Evolutionary conservation across 2,113 vertebrate species (phyloP), one percentile per base, ranked within the genome.

Genomic region (Calcarius ornatus): DNA sequence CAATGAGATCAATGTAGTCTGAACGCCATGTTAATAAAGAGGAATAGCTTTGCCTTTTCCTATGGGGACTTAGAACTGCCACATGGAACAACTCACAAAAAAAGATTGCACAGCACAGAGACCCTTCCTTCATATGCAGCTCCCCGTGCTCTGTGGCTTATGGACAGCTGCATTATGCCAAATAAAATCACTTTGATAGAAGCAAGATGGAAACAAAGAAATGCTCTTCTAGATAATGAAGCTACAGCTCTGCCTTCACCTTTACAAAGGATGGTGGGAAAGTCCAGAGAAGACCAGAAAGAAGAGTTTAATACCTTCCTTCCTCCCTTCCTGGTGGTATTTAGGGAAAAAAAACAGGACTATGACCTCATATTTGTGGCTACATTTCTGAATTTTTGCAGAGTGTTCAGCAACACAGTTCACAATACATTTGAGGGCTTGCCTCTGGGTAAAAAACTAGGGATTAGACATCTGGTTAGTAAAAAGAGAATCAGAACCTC

Each of bases 1-100:
- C 80, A 93, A 66, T 56, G 48, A 78, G 72, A 93, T 83, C 79
- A 86, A 86, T 25, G 28, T 28, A 80, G 78, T 80, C 70, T 80
- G 68, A 88, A 77, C 0, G 72, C 89, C 93, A 94, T 86, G 56
- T 83, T 90, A 92, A 94, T 93, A 88, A 95, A 84, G 63, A 47
- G 75, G 43, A 92, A 94, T 24, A 78, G 64, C 61, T 93, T 75
- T 88, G 25, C 17, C 53, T 92, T 92, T 88, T 80, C 64, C 82
- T 86, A 15, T 43, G n/a, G 80, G 88, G 37, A 64, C n/a, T 56
- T 68, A 57, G 72, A 90, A 88, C 15, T 65, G 42, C 76, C 82
- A 88, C 64, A 86, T 75, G 42, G 85, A 95, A 60, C 24, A 71
- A 60, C 43, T 68, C 71, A 90, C 53, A 66, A 77, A 87, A 85